Base-by-base conservation (phyloP, 1,140 invertebrate genomes). In the Cardiocondyla obscurior region DNA sequence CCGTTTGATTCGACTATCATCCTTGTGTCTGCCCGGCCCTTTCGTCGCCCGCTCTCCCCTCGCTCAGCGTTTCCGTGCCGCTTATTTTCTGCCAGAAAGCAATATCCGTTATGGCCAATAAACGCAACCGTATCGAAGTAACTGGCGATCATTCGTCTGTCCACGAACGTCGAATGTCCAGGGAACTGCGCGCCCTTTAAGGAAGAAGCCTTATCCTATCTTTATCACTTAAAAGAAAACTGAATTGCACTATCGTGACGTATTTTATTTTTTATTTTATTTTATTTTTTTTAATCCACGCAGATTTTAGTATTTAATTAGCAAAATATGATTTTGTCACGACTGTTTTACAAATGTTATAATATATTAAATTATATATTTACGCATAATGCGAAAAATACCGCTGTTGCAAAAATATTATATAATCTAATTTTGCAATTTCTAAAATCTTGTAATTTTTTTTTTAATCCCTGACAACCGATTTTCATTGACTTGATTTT, bases 61-160 rank as follows among this genome's bases (percentile, higher is more conserved):
- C 81, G 46, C 58, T 25, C n/a, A 16, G 16, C 39, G 28, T 77
- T 82, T 82, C 39, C 28, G 57, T 67, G 39, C 57, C 46, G 65
- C 62, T 67, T 83, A 86, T 82, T 77, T 82, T 67, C 84, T 58
- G 79, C 44, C 64, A 64, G 55, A 76, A 72, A 82, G 51, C 70
- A 55, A 58, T 72, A 79, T 81, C 46, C 82, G 65, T 79, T 69
- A 84, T 84, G 73, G 84, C 64, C 82, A 76, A 60, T 65, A 81
- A 81, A 67, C 76, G 51, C 39, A 69, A 69, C 57, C 62, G 28
- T 70, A 67, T 57, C 39, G 36, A 82, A 84, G 53, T 72, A 72
- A 64, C 33, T 46, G 70, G 36, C 46, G 70, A 79, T 30, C 74
- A 51, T 69, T 53, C 62, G 74, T 74, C 36, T 60, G 70, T 60